Conservation (phyloP, 2,888 invertebrate genomes). For the Oxycera nigricornis region DNA sequence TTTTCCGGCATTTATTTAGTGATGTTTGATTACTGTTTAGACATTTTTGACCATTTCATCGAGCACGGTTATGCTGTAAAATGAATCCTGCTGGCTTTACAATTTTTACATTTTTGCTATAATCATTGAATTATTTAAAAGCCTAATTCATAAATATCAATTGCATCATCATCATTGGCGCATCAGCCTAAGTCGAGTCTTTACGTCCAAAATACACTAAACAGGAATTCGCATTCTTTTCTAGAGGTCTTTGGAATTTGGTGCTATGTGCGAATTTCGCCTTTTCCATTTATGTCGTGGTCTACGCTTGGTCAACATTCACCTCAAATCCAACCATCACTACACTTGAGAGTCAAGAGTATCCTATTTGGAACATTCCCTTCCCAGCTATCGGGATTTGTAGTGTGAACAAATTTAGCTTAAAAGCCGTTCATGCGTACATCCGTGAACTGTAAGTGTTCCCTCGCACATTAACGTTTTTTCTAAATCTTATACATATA, state of each 20-base stretch:
- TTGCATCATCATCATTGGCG: no score
- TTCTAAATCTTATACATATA: conserved; percentile 14
- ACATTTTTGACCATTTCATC: no score
- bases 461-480: not conserved
- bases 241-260: conserved; percentile 54
- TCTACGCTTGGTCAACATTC: conserved; percentile 51
- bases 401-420: conserved; percentile 66
- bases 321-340: conserved; percentile 61
- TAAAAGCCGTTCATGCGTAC: conserved; percentile 56
- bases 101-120: no score
- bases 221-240: not conserved
- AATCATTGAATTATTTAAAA: no score
- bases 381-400: conserved; percentile 68
- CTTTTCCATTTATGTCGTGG: conserved; percentile 50
- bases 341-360: conserved; percentile 62
- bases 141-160: no score
- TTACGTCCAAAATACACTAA: no score
- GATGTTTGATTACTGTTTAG: no score
- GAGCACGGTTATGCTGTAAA: no score
- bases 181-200: no score
- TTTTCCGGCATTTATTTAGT: no score
- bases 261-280: conserved; percentile 50
- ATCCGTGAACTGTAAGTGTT: conserved; percentile 61
- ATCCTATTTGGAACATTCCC: conserved; percentile 64
- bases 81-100: no score